Percentiles rank a stretch among this genome's conserved stretches.
phyloP scores from a whole-genome alignment of 2,797 vertebrate genomes.

The Amblyopsis hoosieri region DNA sequence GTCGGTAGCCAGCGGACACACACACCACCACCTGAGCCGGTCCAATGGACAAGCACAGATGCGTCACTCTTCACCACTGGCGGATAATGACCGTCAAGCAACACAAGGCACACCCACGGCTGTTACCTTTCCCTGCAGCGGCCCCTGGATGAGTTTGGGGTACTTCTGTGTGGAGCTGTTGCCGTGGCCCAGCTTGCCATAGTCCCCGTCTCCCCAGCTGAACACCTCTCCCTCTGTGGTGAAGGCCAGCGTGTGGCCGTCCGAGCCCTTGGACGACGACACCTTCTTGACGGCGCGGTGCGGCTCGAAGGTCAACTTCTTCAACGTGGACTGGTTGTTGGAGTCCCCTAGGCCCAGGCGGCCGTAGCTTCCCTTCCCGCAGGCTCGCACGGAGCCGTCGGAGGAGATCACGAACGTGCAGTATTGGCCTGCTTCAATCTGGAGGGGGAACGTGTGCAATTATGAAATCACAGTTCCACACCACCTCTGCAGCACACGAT shows the following conservation, averaged over 20 bases:
- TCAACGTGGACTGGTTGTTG: constrained; percentile 84
- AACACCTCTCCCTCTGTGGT: constrained; percentile 83
- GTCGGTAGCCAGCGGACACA: constrained; percentile 85
- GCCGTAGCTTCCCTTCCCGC: constrained; percentile 85
- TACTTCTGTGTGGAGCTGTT: constrained; percentile 87
- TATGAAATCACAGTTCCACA: not conserved
- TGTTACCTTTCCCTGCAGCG: constrained; percentile 82
- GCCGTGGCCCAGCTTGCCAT: constrained; percentile 84
- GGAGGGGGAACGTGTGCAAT: constrained; percentile 8
- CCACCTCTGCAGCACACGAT: too few species aligned
- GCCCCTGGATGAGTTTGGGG: constrained; percentile 84
- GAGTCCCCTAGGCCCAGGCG: constrained; percentile 83
- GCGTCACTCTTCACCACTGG: not conserved
- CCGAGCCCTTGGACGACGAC: constrained; percentile 84
- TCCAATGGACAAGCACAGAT: constrained; percentile 16
- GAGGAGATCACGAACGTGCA: constrained; percentile 84
- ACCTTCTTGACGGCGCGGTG: constrained; percentile 82
- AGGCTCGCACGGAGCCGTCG: constrained; percentile 81
- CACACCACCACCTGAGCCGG: constrained; percentile 80
- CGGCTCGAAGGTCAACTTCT: constrained; percentile 83
- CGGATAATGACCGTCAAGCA: not conserved
- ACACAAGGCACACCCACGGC: not conserved
- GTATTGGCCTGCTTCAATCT: constrained; percentile 87
- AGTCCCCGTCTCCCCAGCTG: constrained; percentile 86
- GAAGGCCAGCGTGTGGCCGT: constrained; percentile 83